These are phyloP conservation scores for Lasioglossum oenotherae DNA, from an alignment of 2,888 invertebrate species.

Conservation along the genomic window DNA sequence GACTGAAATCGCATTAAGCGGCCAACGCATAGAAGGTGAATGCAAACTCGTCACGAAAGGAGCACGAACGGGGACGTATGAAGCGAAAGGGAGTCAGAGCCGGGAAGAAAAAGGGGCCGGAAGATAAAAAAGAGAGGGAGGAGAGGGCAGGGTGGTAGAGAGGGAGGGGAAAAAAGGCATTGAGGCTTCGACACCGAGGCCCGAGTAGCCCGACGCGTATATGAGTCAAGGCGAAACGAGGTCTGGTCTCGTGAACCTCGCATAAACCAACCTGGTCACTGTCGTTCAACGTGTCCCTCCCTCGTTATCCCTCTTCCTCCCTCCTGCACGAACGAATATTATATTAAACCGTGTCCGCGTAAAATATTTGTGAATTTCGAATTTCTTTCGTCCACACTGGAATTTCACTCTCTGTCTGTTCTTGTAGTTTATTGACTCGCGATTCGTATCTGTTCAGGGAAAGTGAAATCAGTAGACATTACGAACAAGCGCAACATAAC, in stretches of 20 bases:
- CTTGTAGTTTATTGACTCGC: not conserved
- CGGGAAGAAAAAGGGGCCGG: constrained; percentile 20
- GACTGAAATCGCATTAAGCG: constrained; percentile 63
- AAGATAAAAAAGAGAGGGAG: constrained; percentile 1
- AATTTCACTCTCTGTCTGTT: not conserved
- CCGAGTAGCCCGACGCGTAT: constrained; percentile 36
- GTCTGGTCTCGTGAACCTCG: constrained; percentile 66
- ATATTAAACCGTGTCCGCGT: constrained; percentile 41
- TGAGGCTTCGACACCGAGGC: constrained; percentile 52
- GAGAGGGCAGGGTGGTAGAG: no score
- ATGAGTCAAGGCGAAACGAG: constrained; percentile 66
- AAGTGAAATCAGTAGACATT: no score
- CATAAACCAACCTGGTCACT: constrained; percentile 48
- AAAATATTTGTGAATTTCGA: constrained; percentile 60
- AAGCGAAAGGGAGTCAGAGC: constrained; percentile 27
- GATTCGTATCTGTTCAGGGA: not conserved
- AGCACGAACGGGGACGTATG: constrained; percentile 25
- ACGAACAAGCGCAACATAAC: no score
- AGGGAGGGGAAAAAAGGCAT: constrained; percentile 39
- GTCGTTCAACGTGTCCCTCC: constrained; percentile 23
- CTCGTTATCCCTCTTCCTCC: constrained; percentile 42
- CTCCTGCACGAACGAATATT: constrained; percentile 30
- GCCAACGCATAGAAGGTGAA: constrained; percentile 67
- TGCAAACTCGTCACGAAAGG: constrained; percentile 60
- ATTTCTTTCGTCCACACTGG: constrained; percentile 21